phyloP scores from a whole-genome alignment of 2,888 invertebrate genomes.

The Octonoba sinensis region DNA sequence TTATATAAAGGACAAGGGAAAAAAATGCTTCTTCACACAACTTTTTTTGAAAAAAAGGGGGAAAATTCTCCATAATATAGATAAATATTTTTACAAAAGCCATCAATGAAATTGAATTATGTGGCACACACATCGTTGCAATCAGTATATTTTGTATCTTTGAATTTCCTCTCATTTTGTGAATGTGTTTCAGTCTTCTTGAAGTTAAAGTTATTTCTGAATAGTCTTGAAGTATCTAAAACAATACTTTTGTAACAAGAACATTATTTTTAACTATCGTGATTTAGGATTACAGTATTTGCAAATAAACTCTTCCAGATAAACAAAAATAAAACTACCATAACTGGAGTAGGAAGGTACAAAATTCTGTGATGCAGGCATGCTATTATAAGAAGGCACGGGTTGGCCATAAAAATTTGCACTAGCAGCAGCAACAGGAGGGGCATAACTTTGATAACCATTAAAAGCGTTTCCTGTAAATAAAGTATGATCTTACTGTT shows the following conservation, averaged over 20 bases:
- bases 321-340: slow-evolving; percentile 16
- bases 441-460: slow-evolving; percentile 31
- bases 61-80: too few species aligned
- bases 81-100: too few species aligned
- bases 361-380: slow-evolving; percentile 17
- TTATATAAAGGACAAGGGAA: too few species aligned
- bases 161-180: too few species aligned
- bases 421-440: not conserved
- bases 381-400: slow-evolving; percentile 11
- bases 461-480: slow-evolving; percentile 33
- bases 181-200: too few species aligned
- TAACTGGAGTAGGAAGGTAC: slow-evolving; percentile 21
- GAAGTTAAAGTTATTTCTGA: not conserved
- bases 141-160: too few species aligned
- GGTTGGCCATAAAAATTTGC: too few species aligned
- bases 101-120: too few species aligned
- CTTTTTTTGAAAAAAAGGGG: too few species aligned
- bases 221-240: not conserved
- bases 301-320: not conserved
- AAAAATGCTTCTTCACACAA: too few species aligned
- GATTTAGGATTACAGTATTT: not conserved
- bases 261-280: not conserved
- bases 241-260: not conserved
- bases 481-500: not conserved
- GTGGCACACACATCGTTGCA: too few species aligned